These are phyloP conservation scores for Apis laboriosa DNA, from an alignment of 1,140 invertebrate species.

Conservation along the genomic window DNA sequence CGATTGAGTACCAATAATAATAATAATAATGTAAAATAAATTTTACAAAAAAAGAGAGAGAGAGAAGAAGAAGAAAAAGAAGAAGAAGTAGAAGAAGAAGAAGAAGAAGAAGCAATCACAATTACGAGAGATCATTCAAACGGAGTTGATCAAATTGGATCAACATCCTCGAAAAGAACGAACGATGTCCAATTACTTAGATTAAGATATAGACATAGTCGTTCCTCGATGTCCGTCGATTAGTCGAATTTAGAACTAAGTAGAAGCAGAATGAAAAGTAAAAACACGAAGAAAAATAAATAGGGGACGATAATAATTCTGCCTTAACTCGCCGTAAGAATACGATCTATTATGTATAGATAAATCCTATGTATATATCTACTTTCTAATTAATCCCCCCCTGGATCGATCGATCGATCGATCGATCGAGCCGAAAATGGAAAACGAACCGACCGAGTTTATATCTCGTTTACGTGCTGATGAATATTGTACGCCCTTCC, in stretches of 20 bases:
- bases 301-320: background rate
- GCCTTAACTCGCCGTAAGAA: conserved; percentile 16
- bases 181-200: conserved; percentile 27
- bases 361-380: conserved; percentile 44
- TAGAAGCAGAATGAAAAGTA: background rate
- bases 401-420: background rate
- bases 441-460: conserved; percentile 13
- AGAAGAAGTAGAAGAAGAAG: background rate
- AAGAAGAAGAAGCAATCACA: conserved; percentile 49
- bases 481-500: conserved; percentile 79
- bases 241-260: background rate
- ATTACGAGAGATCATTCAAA: conserved; percentile 59
- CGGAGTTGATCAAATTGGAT: conserved; percentile 9
- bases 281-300: background rate
- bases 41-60: too few species aligned
- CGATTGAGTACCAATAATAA: too few species aligned
- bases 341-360: conserved; percentile 46
- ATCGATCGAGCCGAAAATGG: conserved; percentile 15
- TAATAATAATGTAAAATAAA: too few species aligned
- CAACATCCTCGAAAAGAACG: conserved; percentile 1
- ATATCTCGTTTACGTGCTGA: conserved; percentile 79
- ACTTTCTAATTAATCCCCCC: conserved; percentile 7
- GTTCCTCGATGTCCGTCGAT: background rate
- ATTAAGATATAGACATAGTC: background rate
- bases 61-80: too few species aligned